A percentile compares a stretch with the other conserved stretches of the same genome.
These are phyloP conservation scores for mouse (Mus musculus) DNA, from an alignment of 2,113 vertebrate genomes.

Conservation along the genomic window GRCm39 chr3:144902001-144902500, in stretches of 20 bases:
- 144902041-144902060: neutral
- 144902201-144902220: no score
- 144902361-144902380: neutral
- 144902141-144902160: neutral
- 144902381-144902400: neutral
- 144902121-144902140: neutral
- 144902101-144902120: neutral
- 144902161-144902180: neutral
- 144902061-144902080: neutral
- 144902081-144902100: neutral
- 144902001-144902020: no score
- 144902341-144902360: neutral
- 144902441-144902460: neutral
- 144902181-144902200: neutral
- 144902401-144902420: neutral
- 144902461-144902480: neutral
- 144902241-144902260: neutral
- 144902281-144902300: conserved; percentile 10
- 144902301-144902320: conserved; percentile 27
- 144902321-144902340: neutral
- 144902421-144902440: neutral
- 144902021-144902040: neutral
- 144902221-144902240: neutral
- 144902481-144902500: neutral
- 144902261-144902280: neutral